A percentile compares a stretch with the other conserved stretches of the same genome.
Evolutionary conservation across 2,113 vertebrate species (phyloP).

Genomic region (Pygoscelis antarcticus): DNA sequence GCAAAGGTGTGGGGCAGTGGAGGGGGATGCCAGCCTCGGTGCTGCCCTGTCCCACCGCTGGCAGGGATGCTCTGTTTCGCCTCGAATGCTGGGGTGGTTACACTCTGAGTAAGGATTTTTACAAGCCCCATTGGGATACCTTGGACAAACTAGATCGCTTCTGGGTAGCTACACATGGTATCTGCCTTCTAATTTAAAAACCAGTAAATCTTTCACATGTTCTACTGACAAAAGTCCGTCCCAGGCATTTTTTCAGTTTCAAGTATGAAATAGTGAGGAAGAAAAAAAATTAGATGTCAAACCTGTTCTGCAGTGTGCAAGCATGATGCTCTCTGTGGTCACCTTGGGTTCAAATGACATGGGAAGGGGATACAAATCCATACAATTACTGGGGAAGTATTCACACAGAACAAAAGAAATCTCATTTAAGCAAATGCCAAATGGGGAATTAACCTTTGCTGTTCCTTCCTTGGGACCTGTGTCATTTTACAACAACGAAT

Average conservation of each 20-base stretch:
- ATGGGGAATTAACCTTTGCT: background rate
- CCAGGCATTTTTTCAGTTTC: background rate
- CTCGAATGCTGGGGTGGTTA: background rate
- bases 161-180: background rate
- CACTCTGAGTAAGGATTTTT: background rate
- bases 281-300: background rate
- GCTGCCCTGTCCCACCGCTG: accelerated
- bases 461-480: background rate
- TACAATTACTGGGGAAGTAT: background rate
- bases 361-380: background rate
- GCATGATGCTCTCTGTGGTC: background rate
- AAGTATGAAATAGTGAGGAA: background rate
- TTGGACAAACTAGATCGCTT: background rate
- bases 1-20: background rate
- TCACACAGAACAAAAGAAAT: background rate
- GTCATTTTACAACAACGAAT: background rate
- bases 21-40: background rate
- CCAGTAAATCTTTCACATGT: background rate
- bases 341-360: background rate
- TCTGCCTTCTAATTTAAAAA: background rate
- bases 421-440: background rate
- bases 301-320: background rate
- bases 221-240: background rate
- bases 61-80: background rate
- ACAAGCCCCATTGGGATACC: background rate